These are phyloP conservation scores for Oxycera nigricornis DNA, from an alignment of 2,888 invertebrate species.

Conservation along the genomic window DNA sequence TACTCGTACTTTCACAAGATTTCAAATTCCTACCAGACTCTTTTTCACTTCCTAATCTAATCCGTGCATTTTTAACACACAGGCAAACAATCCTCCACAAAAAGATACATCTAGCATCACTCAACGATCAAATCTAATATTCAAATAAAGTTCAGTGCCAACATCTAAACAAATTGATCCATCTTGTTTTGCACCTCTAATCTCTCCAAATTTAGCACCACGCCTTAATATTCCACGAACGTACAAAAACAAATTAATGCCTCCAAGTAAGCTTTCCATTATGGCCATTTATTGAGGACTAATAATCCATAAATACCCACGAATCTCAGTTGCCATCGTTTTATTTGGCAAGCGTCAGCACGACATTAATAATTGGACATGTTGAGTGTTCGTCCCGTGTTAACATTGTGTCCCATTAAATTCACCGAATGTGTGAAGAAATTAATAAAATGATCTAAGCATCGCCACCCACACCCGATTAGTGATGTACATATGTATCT, in stretches of 20 bases:
- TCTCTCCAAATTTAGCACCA: not conserved
- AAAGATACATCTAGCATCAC: not conserved
- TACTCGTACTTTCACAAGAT: not conserved
- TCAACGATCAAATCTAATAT: not conserved
- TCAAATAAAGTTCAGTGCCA: not conserved
- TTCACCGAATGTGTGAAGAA: no score
- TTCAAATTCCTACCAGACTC: not conserved
- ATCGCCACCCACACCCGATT: no score
- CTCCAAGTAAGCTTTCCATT: not conserved
- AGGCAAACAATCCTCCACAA: not conserved
- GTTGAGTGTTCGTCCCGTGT: no score
- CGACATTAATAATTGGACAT: no score
- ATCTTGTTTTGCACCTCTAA: not conserved
- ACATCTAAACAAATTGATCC: not conserved
- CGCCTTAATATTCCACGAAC: not conserved
- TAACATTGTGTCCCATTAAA: no score
- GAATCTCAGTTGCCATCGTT: not conserved
- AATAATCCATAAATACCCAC: not conserved
- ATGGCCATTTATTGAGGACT: not conserved
- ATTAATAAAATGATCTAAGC: no score
- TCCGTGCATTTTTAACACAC: not conserved
- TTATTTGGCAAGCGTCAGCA: no score
- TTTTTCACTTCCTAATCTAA: not conserved
- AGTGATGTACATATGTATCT: no score
- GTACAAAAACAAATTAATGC: not conserved